These are phyloP conservation scores for Typhlomys cinereus DNA, from an alignment of 2,113 vertebrate genomes.

Conservation along the genomic window DNA sequence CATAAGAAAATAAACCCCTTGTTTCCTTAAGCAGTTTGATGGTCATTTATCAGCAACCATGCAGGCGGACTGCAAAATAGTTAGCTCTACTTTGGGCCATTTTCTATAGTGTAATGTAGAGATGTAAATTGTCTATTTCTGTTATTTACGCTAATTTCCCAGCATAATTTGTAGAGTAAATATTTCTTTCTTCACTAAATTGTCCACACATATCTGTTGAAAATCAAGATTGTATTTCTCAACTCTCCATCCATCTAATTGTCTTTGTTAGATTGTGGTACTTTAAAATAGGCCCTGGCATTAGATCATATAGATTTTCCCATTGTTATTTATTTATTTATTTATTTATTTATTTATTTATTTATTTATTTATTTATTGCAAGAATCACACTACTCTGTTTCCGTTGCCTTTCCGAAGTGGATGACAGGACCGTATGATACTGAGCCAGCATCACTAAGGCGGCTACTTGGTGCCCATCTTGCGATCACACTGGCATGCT, in stretches of 20 bases:
- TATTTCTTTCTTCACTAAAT: not conserved
- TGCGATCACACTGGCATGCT: not conserved
- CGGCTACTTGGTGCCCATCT: not conserved
- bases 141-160: not conserved
- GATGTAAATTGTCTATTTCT: not conserved
- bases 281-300: constrained; percentile 11
- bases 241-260: not conserved
- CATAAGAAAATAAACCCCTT: too few relatives aligned
- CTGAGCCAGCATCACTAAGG: not conserved
- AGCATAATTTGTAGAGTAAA: not conserved
- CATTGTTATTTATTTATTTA: constrained; percentile 32
- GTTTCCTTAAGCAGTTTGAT: too few relatives aligned
- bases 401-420: not conserved
- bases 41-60: too few relatives aligned
- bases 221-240: not conserved
- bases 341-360: too few relatives aligned
- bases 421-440: not conserved
- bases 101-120: constrained; percentile 3
- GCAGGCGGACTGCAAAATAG: too few relatives aligned
- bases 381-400: too few relatives aligned
- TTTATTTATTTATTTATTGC: too few relatives aligned
- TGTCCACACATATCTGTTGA: not conserved
- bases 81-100: constrained; percentile 12
- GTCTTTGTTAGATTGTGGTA: not conserved
- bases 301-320: not conserved